Base-by-base conservation (phyloP, 2,888 invertebrate genomes). In the Nasonovia ribisnigri region DNA sequence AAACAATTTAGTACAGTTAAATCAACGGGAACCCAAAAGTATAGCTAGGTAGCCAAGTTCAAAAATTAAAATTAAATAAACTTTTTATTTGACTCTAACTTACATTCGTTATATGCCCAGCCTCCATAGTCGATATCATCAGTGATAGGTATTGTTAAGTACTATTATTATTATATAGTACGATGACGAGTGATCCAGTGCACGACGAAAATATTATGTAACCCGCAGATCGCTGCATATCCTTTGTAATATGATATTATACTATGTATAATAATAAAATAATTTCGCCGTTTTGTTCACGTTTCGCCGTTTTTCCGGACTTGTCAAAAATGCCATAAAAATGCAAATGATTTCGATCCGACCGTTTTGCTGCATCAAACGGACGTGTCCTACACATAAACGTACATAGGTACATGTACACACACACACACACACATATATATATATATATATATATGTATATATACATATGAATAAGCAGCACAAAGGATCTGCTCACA, bases 341-440 rank as follows among this genome's bases (percentile, higher is more conserved):
- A 90, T 90, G 90, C 29, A 90, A 90, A 90, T 90, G 48, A 51
- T 77, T 90, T 51, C 42, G 90, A 90, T 90, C 90, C 51, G 42
- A 90, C 77, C 90, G 84, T 84, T 84, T 90, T 16, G 36, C 26
- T 36, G 20, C 54, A 16, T 84, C 36, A 51, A 84, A 51, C 26
- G 29, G 26, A 43, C 10, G 24, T 84, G 29, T 46, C 60, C 11
- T 24, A 26, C 43, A 11, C 26, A 60, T 29, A 60, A 48, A 48
- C 26, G 26, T 43, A 43, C 24, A 88, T 29, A 20, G 26, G 36
- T 57, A 11, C 0, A 88, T 16, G 3, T 0, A 43, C 26, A 36
- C 42, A 84, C 10, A 42, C 42, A 10, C 8, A 24, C 2, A 42
- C 77, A 84, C 13, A 67, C 16, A n/a, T n/a, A n/a, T 42, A 20